Evolutionary conservation across 2,888 invertebrate genomes (phyloP).

Genomic region (Caenorhabditis macrosperma): DNA sequence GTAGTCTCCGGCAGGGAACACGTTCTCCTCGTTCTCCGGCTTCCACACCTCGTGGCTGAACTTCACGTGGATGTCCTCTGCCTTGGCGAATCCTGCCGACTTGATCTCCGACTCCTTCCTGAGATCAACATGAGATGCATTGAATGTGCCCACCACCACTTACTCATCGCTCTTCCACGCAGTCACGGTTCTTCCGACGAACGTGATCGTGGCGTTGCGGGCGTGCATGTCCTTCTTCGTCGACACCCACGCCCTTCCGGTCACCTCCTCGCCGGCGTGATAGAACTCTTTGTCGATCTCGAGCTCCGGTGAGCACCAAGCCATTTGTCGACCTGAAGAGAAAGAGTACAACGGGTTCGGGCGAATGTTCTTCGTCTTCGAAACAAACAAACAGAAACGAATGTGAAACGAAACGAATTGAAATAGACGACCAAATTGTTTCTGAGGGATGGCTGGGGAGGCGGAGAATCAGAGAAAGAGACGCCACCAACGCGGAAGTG

Average conservation of each 20-base stretch:
- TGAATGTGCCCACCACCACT: background rate
- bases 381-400: background rate
- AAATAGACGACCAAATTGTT: too few species aligned
- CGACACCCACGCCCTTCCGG: constrained; percentile 19
- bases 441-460: too few species aligned
- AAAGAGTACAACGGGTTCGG: background rate
- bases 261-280: constrained; percentile 41
- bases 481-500: too few species aligned
- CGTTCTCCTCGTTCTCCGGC: constrained; percentile 29
- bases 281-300: constrained; percentile 29
- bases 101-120: constrained; percentile 12
- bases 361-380: background rate
- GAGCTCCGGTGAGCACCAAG: constrained; percentile 8
- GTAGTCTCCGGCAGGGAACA: constrained; percentile 53
- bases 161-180: constrained; percentile 1
- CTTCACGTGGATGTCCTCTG: constrained; percentile 25
- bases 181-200: constrained; percentile 24
- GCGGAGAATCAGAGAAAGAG: background rate
- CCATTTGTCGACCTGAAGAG: too few species aligned
- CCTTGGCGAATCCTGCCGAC: background rate
- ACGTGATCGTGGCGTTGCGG: constrained; percentile 38
- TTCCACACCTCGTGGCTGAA: constrained; percentile 45
- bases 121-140: background rate
- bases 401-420: background rate
- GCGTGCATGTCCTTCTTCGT: constrained; percentile 26